Conservation (phyloP, 2,888 invertebrate species). For the Drosophila picticornis region DNA sequence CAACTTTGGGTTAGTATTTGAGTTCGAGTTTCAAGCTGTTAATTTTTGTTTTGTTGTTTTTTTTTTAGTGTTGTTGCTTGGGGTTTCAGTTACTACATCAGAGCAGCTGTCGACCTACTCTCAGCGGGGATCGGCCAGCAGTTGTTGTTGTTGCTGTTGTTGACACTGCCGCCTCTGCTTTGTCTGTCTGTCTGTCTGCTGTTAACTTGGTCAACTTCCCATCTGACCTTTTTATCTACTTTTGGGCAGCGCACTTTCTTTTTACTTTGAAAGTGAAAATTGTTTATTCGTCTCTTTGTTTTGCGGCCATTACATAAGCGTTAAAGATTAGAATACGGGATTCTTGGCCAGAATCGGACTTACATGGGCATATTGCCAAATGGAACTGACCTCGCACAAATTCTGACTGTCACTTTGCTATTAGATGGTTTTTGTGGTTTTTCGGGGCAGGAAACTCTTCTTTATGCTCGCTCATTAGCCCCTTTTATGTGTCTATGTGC, state of each 20-base stretch:
- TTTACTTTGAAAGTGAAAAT: conserved; percentile 62
- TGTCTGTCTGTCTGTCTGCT: conserved; percentile 14
- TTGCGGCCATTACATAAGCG: conserved; percentile 31
- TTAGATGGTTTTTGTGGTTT: neutral
- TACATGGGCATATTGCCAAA: conserved; percentile 54
- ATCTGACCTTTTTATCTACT: conserved; percentile 56
- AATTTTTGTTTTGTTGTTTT: neutral
- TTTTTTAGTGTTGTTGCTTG: neutral
- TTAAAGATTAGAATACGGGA: conserved; percentile 31
- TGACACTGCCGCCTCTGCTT: conserved; percentile 10
- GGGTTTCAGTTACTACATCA: conserved; percentile 37
- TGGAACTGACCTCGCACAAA: conserved; percentile 53
- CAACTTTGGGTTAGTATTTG: conserved; percentile 37
- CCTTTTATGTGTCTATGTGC: too few species aligned
- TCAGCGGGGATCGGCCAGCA: neutral
- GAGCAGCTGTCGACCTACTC: conserved; percentile 59
- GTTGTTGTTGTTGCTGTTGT: conserved; percentile 14
- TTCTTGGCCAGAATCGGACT: neutral
- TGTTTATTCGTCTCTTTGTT: neutral
- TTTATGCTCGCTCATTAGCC: neutral
- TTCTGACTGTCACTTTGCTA: neutral
- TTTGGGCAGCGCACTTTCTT: conserved; percentile 46
- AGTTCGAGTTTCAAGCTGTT: conserved; percentile 25
- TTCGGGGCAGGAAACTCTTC: neutral
- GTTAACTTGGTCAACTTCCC: conserved; percentile 46